Percentiles rank a stretch among this genome's conserved stretches.
Conservation (phyloP, 53 echinoderm and acorn worm species). For the Patiria pectinifera region DNA sequence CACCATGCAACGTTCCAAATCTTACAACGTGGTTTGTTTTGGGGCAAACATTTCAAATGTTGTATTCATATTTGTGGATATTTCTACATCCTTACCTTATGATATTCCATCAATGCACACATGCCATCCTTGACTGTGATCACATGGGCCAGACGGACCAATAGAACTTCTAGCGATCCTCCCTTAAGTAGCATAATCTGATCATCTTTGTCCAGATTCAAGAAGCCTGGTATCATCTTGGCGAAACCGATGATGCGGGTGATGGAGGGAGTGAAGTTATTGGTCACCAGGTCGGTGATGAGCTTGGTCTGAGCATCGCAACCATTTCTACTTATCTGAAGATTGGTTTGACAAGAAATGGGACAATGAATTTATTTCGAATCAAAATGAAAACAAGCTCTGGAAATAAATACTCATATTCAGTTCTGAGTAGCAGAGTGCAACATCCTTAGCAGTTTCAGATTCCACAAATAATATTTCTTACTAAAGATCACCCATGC, state of each 20-base stretch:
- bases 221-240: slow-evolving; percentile 95
- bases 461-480: too few species aligned
- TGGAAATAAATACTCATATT: background rate
- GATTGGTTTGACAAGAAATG: background rate
- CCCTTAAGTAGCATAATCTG: slow-evolving; percentile 95
- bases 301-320: slow-evolving; percentile 72
- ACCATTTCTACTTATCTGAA: slow-evolving; percentile 65
- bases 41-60: too few species aligned
- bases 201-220: slow-evolving; percentile 90
- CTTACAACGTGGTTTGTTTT: too few species aligned
- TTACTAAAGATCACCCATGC: too few species aligned
- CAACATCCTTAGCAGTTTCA: too few species aligned
- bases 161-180: slow-evolving; percentile 90
- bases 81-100: slow-evolving; percentile 24
- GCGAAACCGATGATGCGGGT: slow-evolving; percentile 97
- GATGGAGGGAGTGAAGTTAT: slow-evolving; percentile 93
- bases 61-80: too few species aligned
- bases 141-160: slow-evolving; percentile 87
- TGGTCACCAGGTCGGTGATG: slow-evolving; percentile 89
- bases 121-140: slow-evolving; percentile 68
- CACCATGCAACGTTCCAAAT: too few species aligned
- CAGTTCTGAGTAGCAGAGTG: too few species aligned
- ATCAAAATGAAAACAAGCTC: background rate
- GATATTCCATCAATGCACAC: slow-evolving; percentile 59
- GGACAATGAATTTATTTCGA: too few species aligned